Percentiles rank a stretch among this genome's conserved stretches.
phyloP scores from a whole-genome alignment of 2,888 invertebrate species.

The Andrena haemorrhoa region DNA sequence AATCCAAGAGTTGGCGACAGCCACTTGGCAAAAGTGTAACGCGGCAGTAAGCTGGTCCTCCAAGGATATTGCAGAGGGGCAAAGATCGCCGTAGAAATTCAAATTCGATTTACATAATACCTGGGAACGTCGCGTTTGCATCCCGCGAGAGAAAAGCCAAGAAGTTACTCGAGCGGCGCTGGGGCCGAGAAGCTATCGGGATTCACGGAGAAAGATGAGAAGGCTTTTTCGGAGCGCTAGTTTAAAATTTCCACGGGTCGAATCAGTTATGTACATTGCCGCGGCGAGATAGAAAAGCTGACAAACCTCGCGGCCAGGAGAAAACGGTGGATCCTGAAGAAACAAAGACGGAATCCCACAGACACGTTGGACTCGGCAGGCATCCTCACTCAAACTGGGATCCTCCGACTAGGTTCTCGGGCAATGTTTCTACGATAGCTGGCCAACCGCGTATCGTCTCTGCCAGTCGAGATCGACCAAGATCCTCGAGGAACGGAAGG shows the following conservation, averaged over 20 bases:
- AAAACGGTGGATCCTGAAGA: neutral
- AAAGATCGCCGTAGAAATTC: conserved; percentile 29
- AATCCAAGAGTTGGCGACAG: conserved; percentile 3
- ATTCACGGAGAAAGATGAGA: conserved; percentile 17
- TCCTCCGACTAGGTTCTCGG: neutral
- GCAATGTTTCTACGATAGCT: too few species aligned
- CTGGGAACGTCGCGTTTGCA: conserved; percentile 20
- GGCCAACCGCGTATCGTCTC: too few species aligned
- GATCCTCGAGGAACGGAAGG: neutral
- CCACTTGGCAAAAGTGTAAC: neutral
- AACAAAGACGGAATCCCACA: neutral
- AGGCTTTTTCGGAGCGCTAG: neutral
- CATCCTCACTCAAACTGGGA: too few species aligned
- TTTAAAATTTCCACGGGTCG: conserved; percentile 26
- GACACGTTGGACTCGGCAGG: too few species aligned
- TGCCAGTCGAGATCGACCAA: too few species aligned
- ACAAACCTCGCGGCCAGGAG: neutral
- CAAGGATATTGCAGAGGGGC: neutral
- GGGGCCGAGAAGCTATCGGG: conserved; percentile 14
- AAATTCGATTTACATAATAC: conserved; percentile 35
- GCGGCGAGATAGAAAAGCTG: neutral
- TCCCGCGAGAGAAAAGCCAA: conserved; percentile 46
- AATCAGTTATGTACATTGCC: conserved; percentile 11
- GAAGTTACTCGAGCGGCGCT: conserved; percentile 36
- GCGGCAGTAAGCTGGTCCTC: neutral